phyloP scores from a whole-genome alignment of 1,140 invertebrate species.

The Meloidogyne floridensis region DNA sequence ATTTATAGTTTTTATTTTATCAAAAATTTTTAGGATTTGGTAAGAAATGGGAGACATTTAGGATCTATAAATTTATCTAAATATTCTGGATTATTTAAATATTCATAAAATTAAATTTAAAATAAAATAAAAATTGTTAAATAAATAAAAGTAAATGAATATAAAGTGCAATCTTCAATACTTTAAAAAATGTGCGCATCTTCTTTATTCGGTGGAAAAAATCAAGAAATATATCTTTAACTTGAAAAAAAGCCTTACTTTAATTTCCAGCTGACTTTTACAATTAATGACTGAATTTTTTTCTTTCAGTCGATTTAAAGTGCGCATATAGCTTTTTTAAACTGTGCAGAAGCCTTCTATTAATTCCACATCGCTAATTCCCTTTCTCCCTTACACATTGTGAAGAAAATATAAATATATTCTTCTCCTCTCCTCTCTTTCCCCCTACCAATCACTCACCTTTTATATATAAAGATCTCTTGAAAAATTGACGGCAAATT shows the following conservation, averaged over 20 bases:
- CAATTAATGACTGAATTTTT: conserved; percentile 1
- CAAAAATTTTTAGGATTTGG: too few species aligned
- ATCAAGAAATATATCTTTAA: background rate
- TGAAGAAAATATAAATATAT: background rate
- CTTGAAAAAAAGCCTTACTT: background rate
- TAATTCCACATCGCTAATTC: background rate
- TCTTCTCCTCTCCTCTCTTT: background rate
- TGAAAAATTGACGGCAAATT: background rate
- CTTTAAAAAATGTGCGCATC: too few species aligned
- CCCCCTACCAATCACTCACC: background rate
- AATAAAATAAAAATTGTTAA: too few species aligned
- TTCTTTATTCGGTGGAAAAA: too few species aligned
- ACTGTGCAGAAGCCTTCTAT: background rate
- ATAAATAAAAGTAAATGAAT: too few species aligned
- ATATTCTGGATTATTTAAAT: too few species aligned
- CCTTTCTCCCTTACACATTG: background rate
- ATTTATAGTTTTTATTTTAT: too few species aligned
- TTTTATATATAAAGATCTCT: background rate
- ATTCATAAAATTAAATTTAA: too few species aligned
- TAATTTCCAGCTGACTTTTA: conserved; percentile 8
- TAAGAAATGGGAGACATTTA: too few species aligned
- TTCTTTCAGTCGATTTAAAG: background rate
- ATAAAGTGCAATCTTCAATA: too few species aligned
- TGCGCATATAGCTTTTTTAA: background rate
- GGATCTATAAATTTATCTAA: too few species aligned